Evolutionary conservation across 2,797 vertebrate genomes (phyloP).

Genomic region (Pipistrellus kuhlii): DNA sequence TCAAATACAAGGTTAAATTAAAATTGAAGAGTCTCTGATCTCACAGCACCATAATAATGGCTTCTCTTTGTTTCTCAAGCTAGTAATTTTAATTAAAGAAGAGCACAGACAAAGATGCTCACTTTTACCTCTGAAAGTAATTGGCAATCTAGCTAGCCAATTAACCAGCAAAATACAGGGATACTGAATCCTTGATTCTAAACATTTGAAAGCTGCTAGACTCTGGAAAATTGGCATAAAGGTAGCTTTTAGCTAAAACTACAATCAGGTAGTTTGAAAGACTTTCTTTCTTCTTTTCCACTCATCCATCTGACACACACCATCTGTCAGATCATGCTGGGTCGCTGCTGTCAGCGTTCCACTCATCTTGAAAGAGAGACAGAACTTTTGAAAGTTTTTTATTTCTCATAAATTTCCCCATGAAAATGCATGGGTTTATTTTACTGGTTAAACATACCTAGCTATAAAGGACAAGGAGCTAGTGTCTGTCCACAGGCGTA

Average conservation of each 20-base stretch:
- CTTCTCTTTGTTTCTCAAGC: constrained; percentile 76
- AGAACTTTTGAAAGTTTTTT: constrained; percentile 67
- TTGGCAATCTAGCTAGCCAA: constrained; percentile 76
- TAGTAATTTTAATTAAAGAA: constrained; percentile 78
- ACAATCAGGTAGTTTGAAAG: constrained; percentile 69
- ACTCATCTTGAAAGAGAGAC: constrained; percentile 66
- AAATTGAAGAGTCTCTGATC: constrained; percentile 79
- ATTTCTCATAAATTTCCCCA: constrained; percentile 57
- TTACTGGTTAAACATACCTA: constrained; percentile 19
- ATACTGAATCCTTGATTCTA: constrained; percentile 75
- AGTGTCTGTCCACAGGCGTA: background rate
- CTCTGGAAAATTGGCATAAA: constrained; percentile 65
- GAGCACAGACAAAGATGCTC: constrained; percentile 39
- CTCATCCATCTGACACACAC: constrained; percentile 60
- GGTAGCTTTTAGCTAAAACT: constrained; percentile 59
- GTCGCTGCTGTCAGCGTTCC: constrained; percentile 53
- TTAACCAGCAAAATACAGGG: constrained; percentile 76
- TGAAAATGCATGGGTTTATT: constrained; percentile 60
- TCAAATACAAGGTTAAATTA: constrained; percentile 72
- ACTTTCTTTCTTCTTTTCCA: constrained; percentile 51
- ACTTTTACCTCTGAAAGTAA: constrained; percentile 74
- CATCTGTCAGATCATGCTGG: constrained; percentile 73
- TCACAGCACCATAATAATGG: constrained; percentile 71
- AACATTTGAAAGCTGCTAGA: constrained; percentile 58
- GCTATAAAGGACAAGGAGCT: background rate